A percentile compares a stretch with the other conserved stretches of the same genome.
Conservation (phyloP, 2,888 invertebrate genomes). For the Baccha elongata region DNA sequence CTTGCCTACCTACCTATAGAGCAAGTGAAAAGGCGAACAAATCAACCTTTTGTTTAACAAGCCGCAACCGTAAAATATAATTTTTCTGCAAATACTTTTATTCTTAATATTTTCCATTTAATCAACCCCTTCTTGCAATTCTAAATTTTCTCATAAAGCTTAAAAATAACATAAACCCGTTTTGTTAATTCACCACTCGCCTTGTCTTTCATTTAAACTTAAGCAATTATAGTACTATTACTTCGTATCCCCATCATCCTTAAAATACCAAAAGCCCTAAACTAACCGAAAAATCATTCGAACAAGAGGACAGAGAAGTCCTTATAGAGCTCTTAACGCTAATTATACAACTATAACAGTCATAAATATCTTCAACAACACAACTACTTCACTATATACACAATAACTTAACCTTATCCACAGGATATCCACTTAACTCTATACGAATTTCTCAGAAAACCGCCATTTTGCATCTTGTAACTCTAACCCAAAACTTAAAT, state of each 20-base stretch:
- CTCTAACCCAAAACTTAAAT: slow-evolving; percentile 62
- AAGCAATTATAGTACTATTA: slow-evolving; percentile 57
- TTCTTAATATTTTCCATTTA: too few species aligned
- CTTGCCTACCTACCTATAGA: too few species aligned
- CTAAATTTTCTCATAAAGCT: slow-evolving; percentile 33
- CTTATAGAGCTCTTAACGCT: slow-evolving; percentile 54
- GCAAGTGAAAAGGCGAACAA: too few species aligned
- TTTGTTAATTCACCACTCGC: neutral
- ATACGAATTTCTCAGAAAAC: slow-evolving; percentile 31
- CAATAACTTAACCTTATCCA: neutral
- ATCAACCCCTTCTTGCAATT: neutral
- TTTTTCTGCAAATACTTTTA: too few species aligned
- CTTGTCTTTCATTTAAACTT: slow-evolving; percentile 24
- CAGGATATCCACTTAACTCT: slow-evolving; percentile 23
- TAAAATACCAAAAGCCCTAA: slow-evolving; percentile 41
- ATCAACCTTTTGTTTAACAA: too few species aligned
- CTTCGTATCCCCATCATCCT: slow-evolving; percentile 37
- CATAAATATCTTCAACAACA: slow-evolving; percentile 49
- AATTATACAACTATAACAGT: slow-evolving; percentile 59
- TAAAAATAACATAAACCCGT: neutral
- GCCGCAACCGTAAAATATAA: too few species aligned
- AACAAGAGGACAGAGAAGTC: neutral
- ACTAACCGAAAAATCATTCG: slow-evolving; percentile 33
- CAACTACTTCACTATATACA: neutral
- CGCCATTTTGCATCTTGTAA: slow-evolving; percentile 48